These are phyloP conservation scores for Ctenochaetus hawaiiensis DNA, from an alignment of 2,797 vertebrate species.

Conservation along the genomic window DNA sequence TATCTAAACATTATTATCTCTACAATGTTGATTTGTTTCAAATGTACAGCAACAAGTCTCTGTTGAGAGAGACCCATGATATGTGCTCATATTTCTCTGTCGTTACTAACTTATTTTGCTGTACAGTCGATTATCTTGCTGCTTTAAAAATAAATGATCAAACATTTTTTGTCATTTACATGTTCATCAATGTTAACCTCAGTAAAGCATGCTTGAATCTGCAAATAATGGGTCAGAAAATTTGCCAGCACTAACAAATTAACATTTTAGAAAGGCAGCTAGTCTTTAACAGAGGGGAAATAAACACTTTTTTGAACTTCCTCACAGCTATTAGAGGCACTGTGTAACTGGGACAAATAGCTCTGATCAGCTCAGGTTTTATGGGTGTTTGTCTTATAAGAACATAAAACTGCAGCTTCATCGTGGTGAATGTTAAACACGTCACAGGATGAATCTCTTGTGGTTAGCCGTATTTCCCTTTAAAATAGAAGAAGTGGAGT, in stretches of 20 bases:
- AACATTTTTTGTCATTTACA: conserved; percentile 52
- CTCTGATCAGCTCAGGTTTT: not conserved
- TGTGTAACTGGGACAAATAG: not conserved
- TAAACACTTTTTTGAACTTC: not conserved
- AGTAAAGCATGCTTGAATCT: not conserved
- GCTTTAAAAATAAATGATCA: conserved; percentile 82
- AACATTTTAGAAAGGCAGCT: not conserved
- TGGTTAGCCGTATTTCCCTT: conserved; percentile 1
- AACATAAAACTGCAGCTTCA: conserved; percentile 7
- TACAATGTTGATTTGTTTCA: conserved; percentile 44
- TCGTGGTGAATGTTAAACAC: not conserved
- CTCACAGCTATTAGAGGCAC: not conserved
- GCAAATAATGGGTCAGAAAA: not conserved
- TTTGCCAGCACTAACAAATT: not conserved
- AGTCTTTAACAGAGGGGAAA: not conserved
- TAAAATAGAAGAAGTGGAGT: not conserved
- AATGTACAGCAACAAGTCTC: conserved; percentile 53
- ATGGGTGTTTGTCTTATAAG: rapidly evolving
- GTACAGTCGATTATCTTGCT: conserved; percentile 75
- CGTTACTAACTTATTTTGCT: conserved; percentile 50
- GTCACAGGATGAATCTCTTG: not conserved
- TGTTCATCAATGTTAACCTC: conserved; percentile 4
- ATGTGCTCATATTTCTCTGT: conserved; percentile 53
- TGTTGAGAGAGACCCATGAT: conserved; percentile 46
- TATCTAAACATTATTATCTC: conserved; percentile 49